Evolutionary conservation across 2,797 vertebrate genomes (phyloP).

Genomic region (Poecile montanus): DNA sequence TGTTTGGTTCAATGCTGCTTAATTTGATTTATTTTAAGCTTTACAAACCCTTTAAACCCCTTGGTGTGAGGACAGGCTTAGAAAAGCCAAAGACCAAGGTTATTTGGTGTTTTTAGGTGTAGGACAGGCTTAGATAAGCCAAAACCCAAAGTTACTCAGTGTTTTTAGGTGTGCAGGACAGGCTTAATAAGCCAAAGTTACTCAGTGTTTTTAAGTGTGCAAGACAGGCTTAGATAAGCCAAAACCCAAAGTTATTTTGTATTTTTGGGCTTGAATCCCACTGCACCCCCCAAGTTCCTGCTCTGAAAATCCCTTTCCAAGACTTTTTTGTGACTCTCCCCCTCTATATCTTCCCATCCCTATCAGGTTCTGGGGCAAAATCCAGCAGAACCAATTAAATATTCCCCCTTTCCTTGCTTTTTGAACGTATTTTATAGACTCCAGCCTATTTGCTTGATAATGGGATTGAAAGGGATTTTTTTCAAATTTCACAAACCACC

Average conservation of each 20-base stretch:
- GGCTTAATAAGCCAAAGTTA: too few relatives aligned
- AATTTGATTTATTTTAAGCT: not conserved
- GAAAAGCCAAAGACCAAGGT: not conserved
- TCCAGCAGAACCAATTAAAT: too few relatives aligned
- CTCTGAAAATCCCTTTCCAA: not conserved
- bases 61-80: not conserved
- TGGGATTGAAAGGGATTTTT: too few relatives aligned
- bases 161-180: too few relatives aligned
- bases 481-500: too few relatives aligned
- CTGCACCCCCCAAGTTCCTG: not conserved
- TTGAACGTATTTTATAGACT: too few relatives aligned
- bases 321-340: accelerated
- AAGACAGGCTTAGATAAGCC: too few relatives aligned
- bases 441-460: too few relatives aligned
- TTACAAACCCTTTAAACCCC: not conserved
- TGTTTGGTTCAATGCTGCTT: not conserved
- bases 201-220: too few relatives aligned
- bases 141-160: not conserved
- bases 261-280: not conserved
- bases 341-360: not conserved
- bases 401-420: too few relatives aligned
- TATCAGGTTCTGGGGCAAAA: not conserved
- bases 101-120: not conserved
- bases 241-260: not conserved
- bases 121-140: not conserved